Evolutionary conservation across 2,888 invertebrate species (phyloP), one percentile per base, ranked within the genome.

Genomic region (Mimachlamys varia): DNA sequence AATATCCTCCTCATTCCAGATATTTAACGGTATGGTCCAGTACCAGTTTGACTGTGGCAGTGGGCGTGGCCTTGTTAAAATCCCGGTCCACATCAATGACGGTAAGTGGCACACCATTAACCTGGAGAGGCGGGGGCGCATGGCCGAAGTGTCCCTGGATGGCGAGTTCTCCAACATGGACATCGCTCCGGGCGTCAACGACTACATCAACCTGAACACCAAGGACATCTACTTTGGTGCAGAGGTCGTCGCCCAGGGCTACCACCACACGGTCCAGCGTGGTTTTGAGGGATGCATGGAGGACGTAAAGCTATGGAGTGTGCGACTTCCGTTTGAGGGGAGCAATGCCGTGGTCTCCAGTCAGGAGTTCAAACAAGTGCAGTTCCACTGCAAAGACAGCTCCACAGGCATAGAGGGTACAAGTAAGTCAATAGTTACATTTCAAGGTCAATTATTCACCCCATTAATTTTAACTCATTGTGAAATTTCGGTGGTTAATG

Each of bases 241-340:
- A 0, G 98, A 98, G 96, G 98, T 99, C 37, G 93, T 94, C 88
- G 92, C 94, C 12, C 93, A 94, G 89, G 95, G 95, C 4, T 95
- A 94, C 88, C 93, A 93, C 49, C 88, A 76, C 19, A 95, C 95
- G 97, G 98, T 99, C 89, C 98, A 98, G 88, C 97, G 98, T 88
- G 99, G 99, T 0, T 99, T 99, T 96, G 97, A 98, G 91, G 99
- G 99, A 0, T 99, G 99, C 96, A 98, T 99, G 97, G 98, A 98
- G 92, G 98, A 98, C 95, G 98, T 99, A 53, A 97, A 98, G 91
- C 97, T 99, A 89, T 98, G 98, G 90, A 97, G 98, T 91, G 97
- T 98, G 13, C 97, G 97, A 0, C 97, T 99, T 89, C 98, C 99
- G 0, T 94, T 96, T 88, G 93, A 93, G 15, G 96, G 96, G 50